phyloP scores from a whole-genome alignment of 2,113 vertebrate species.

The Phasianus colchicus region DNA sequence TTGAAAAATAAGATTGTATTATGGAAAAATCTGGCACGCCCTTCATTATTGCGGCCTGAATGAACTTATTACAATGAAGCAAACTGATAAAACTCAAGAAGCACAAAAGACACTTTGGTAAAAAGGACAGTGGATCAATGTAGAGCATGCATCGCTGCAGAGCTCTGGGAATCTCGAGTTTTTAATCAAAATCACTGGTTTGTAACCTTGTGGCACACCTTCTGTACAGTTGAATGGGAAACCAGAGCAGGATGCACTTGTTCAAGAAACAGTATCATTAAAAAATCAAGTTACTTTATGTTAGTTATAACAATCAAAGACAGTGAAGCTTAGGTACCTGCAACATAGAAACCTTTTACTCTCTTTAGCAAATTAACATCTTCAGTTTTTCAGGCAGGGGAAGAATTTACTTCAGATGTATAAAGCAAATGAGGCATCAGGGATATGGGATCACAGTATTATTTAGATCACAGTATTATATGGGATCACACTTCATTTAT shows the following conservation, averaged over 20 bases:
- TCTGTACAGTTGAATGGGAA: not conserved
- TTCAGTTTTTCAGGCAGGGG: not conserved
- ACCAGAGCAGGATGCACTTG: not conserved
- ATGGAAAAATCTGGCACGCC: constrained; percentile 18
- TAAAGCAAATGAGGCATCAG: not conserved
- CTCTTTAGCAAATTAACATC: not conserved
- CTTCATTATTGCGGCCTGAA: constrained; percentile 43
- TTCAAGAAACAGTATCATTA: not conserved
- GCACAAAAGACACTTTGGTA: constrained; percentile 9
- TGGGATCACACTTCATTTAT: not conserved
- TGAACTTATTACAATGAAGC: not conserved
- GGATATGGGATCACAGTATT: not conserved
- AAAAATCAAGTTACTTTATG: not conserved
- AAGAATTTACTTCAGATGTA: not conserved
- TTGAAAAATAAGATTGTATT: not conserved
- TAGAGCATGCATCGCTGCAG: rapidly evolving
- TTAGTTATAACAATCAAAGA: not conserved
- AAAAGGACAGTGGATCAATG: not conserved
- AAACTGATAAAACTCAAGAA: not conserved
- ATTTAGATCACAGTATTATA: not conserved
- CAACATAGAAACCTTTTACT: not conserved
- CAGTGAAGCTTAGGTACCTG: not conserved
- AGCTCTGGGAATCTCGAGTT: not conserved
- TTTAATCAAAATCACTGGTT: constrained; percentile 5
- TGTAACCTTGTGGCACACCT: not conserved